phyloP scores from a whole-genome alignment of 2,888 invertebrate genomes.

The Lithodes maja region DNA sequence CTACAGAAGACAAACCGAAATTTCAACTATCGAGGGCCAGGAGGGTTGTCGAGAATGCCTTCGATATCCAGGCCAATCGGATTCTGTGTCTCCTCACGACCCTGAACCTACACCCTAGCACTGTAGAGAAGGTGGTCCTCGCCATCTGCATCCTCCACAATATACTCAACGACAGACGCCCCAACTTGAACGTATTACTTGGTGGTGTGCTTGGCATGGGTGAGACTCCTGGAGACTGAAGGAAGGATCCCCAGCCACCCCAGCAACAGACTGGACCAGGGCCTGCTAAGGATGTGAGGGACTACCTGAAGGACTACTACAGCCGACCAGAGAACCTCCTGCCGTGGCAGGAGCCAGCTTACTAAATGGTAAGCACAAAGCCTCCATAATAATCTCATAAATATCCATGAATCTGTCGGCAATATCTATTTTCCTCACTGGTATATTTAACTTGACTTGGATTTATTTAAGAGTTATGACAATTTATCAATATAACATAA shows the following conservation, averaged over 20 bases:
- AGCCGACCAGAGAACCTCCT: not conserved
- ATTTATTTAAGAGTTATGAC: too few relatives aligned
- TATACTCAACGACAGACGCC: not conserved
- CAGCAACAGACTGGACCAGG: not conserved
- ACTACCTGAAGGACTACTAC: conserved; percentile 9
- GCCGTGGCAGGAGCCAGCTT: not conserved
- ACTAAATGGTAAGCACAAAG: too few relatives aligned
- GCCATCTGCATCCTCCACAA: conserved; percentile 8
- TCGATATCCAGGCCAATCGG: not conserved
- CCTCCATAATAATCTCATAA: too few relatives aligned
- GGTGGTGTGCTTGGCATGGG: not conserved
- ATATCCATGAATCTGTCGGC: too few relatives aligned
- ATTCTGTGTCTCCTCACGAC: not conserved
- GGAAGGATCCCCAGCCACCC: conserved; percentile 2
- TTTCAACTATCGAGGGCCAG: not conserved
- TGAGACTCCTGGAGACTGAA: not conserved
- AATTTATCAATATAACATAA: too few relatives aligned
- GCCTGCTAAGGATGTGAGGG: not conserved
- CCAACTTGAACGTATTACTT: not conserved
- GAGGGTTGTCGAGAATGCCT: too few relatives aligned
- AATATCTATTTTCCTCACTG: too few relatives aligned
- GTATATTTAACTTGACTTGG: too few relatives aligned
- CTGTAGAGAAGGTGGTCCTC: too few relatives aligned
- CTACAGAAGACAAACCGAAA: not conserved
- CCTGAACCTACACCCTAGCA: not conserved